These are phyloP conservation scores for Gorsachius magnificus DNA, from an alignment of 2,797 vertebrate genomes.

Conservation along the genomic window DNA sequence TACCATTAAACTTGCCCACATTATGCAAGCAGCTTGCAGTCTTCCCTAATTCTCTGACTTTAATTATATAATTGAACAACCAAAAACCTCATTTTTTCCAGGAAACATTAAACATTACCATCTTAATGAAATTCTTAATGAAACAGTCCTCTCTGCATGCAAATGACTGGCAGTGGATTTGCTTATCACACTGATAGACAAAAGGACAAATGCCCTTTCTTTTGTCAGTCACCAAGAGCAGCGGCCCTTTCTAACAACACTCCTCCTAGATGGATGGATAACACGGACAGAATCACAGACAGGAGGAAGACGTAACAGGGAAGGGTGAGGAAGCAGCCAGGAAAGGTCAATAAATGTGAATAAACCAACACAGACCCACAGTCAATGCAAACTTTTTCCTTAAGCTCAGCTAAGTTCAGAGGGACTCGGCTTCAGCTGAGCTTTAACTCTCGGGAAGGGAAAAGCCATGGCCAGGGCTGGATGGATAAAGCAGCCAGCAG, in stretches of 20 bases:
- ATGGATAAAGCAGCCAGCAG: no score
- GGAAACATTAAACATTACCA: slow-evolving; percentile 86
- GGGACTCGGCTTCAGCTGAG: background rate
- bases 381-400: background rate
- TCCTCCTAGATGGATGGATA: background rate
- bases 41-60: slow-evolving; percentile 79
- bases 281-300: background rate
- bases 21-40: slow-evolving; percentile 81
- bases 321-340: background rate
- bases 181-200: slow-evolving; percentile 68
- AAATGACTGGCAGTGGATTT: slow-evolving; percentile 74
- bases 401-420: background rate
- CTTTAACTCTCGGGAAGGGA: rapidly evolving
- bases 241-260: slow-evolving; percentile 8
- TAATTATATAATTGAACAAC: slow-evolving; percentile 84
- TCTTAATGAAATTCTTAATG: slow-evolving; percentile 88
- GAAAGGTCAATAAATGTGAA: background rate
- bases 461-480: background rate
- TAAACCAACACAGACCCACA: background rate
- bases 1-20: slow-evolving; percentile 76
- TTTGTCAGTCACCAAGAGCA: slow-evolving; percentile 56
- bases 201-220: slow-evolving; percentile 63
- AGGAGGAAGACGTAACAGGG: background rate
- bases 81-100: slow-evolving; percentile 82
- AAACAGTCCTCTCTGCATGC: slow-evolving; percentile 79